Evolutionary conservation across 2,113 vertebrate genomes (phyloP), one percentile per base, ranked within the genome.

Genomic region (Tyrannus savana): DNA sequence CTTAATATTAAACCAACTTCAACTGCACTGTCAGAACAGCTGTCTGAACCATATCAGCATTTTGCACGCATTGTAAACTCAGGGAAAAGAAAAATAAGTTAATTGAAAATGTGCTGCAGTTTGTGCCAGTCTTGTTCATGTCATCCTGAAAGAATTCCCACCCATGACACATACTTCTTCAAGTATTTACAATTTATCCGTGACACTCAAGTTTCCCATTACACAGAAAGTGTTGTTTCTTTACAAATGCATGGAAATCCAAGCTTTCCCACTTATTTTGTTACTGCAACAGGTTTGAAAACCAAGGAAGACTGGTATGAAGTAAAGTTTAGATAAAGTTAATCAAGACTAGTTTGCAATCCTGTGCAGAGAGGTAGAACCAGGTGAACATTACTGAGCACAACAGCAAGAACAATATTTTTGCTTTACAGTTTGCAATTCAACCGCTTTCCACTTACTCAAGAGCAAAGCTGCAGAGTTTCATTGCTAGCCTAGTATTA

Each of bases 51-150:
- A 2, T 95, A 95, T 84, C 93, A 95, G 44, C 55, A 53, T 62
- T 82, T 88, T 90, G 41, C 82, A 86, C 44, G 69, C 87, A 87
- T 76, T 95, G 64, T 94, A 90, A 95, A 87, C 50, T 66, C 3
- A 0, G 37, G 69, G 50, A n/a, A 90, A 71, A 67, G 58, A 72
- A 87, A 94, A 94, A 86, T 66, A 86, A 84, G 47, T 91, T 93
- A 93, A 95, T 92, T 85, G 90, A 85, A 91, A 83, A 66, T 12
- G 21, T 50, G 64, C 49, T 78, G 35, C 73, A 55, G 31, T 81
- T 90, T 95, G 42, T 84, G 73, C 28, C 53, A 62, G 44, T 62
- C 69, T 55, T 52, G 37, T 24, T 90, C 68, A 62, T 56, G 75
- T 72, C 82, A 73, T n/a, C 49, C 75, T 86, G 75, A 72, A 95